phyloP scores from a whole-genome alignment of 1,140 invertebrate species.

The Calliopsis andreniformis region DNA sequence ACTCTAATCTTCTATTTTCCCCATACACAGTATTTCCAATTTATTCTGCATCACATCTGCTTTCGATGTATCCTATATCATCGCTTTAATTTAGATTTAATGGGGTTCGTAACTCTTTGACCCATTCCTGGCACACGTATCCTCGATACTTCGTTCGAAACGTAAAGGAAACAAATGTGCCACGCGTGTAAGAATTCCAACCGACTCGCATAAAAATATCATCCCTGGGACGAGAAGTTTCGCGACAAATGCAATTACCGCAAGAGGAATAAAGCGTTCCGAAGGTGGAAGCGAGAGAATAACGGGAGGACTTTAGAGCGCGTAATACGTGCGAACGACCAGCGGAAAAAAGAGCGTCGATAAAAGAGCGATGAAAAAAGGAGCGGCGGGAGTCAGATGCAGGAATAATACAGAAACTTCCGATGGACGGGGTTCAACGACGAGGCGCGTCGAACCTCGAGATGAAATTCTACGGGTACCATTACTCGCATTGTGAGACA shows the following conservation, averaged over 20 bases:
- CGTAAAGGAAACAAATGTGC: background rate
- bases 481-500: slow-evolving; percentile 27
- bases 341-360: background rate
- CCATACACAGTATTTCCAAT: no score
- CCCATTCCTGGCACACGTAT: background rate
- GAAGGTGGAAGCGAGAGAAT: background rate
- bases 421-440: background rate
- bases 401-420: slow-evolving; percentile 26
- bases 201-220: slow-evolving; percentile 23
- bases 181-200: slow-evolving; percentile 28
- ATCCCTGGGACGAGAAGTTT: slow-evolving; percentile 18
- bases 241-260: slow-evolving; percentile 40
- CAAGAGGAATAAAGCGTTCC: slow-evolving; percentile 11
- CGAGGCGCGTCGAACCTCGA: slow-evolving; percentile 17
- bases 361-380: slow-evolving; percentile 14
- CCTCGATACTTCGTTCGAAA: background rate
- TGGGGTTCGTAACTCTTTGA: background rate
- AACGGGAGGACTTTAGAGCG: slow-evolving; percentile 2
- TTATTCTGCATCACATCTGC: no score
- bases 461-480: slow-evolving; percentile 50
- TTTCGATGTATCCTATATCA: no score
- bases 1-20: no score
- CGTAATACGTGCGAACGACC: background rate
- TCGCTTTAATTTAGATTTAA: slow-evolving; percentile 6
- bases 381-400: background rate